These are phyloP conservation scores for Poeciliopsis turneri DNA, from an alignment of 2,797 vertebrate species.

Conservation along the genomic window DNA sequence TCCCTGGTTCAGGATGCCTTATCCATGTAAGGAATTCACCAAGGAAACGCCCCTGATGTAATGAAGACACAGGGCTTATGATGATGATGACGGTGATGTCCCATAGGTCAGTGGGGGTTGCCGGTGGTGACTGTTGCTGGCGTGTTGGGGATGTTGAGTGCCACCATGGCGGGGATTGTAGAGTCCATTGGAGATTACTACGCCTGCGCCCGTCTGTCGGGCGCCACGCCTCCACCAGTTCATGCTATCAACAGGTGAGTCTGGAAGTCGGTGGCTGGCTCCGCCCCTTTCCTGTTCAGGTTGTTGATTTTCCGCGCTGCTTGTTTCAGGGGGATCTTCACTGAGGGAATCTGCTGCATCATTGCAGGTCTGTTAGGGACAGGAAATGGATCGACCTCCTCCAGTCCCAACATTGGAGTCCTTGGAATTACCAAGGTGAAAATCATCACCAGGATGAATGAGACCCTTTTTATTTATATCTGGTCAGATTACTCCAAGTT, in stretches of 20 bases:
- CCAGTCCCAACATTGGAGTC: conserved; percentile 96
- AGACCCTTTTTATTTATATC: neutral
- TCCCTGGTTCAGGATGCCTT: conserved; percentile 96
- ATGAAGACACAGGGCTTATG: neutral
- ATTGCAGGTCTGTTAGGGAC: conserved; percentile 94
- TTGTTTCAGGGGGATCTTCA: conserved; percentile 90
- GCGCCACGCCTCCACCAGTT: conserved; percentile 89
- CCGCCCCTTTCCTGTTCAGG: neutral
- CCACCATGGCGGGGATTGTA: conserved; percentile 90
- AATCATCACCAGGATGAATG: neutral
- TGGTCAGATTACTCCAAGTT: neutral
- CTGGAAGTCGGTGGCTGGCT: neutral
- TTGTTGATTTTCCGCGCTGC: neutral
- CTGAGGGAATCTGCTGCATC: conserved; percentile 91
- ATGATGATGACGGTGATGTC: neutral
- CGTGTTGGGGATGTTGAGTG: conserved; percentile 97
- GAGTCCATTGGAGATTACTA: conserved; percentile 98
- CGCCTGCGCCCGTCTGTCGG: conserved; percentile 92
- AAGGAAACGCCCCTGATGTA: neutral
- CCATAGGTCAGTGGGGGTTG: conserved; percentile 93
- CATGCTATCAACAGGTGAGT: conserved; percentile 95
- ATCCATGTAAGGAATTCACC: conserved; percentile 87
- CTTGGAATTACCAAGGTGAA: conserved; percentile 96
- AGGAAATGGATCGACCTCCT: conserved; percentile 96
- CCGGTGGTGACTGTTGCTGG: conserved; percentile 91